Evolutionary conservation across 1,140 invertebrate genomes (phyloP), one percentile per base, ranked within the genome.

Genomic region (Stegodyphus mimosarum): DNA sequence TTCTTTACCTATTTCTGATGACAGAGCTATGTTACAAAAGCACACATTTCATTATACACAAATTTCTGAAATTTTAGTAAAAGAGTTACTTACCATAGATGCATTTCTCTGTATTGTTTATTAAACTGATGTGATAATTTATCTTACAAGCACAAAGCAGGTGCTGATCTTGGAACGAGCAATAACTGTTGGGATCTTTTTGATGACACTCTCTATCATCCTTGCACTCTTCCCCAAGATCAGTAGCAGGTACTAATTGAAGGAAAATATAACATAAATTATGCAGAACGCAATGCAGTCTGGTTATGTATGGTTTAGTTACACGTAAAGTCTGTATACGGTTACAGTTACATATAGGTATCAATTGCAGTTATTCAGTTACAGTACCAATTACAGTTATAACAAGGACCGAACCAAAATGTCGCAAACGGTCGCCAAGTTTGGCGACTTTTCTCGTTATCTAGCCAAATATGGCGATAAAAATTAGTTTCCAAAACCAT

Each of bases 101-200:
- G 17, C 64, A 67, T 67, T 67, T 67, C n/a, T 17, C 64, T n/a
- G 64, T 67, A n/a, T 17, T 67, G 6, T 67, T 67, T n/a, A 17
- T 18, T 15, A 67, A 15, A 17, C n/a, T n/a, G 7, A 67, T 7
- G 17, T 67, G 64, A 6, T 67, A 67, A 67, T 67, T 67, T 2
- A 67, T 15, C n/a, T 67, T 67, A 67, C 64, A 67, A 67, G 64
- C 2, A 67, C 64, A 67, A 9, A 7, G 64, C 7, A 17, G 11
- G 64, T 17, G 13, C n/a, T 67, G 10, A 67, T 67, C 64, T 2
- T 15, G 64, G 7, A n/a, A 15, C 17, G n/a, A 67, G n/a, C 64
- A 67, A 18, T 67, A n/a, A 17, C 64, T 67, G 17, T 67, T 67
- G 7, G 64, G 64, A 67, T 67, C 64, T n/a, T 17, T 67, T n/a